Base-by-base conservation (phyloP, 2,888 invertebrate genomes). In the Pristionchus japonicus region DNA sequence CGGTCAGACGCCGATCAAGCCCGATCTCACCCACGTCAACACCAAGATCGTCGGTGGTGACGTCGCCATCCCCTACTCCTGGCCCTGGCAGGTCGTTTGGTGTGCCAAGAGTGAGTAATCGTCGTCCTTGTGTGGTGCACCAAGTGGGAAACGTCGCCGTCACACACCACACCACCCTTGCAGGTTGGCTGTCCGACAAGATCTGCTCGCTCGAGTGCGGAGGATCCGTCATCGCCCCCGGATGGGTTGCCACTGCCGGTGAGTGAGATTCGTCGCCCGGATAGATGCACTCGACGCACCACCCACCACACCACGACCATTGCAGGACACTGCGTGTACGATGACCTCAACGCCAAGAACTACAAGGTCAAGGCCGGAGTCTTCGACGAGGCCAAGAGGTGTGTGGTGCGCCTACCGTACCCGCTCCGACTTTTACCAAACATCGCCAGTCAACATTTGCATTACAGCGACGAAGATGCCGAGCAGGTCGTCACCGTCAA, bases 301-400 rank as follows among this genome's bases (percentile, higher is more conserved):
- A n/a, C n/a, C n/a, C n/a, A n/a, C n/a, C n/a, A n/a, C n/a, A n/a
- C n/a, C n/a, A n/a, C n/a, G n/a, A n/a, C n/a, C n/a, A n/a, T n/a
- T 86, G 20, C 43, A 86, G 86, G 87, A n/a, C 90, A 90, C 87
- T 90, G 90, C 84, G 89, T 90, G 67, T 90, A 89, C 82, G 90
- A 88, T 40, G 74, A 82, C 87, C 64, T 85, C 64, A 88, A 89
- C 84, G 34, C 67, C 49, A 61, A 49, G 27, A 74, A 85, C 64
- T 91, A 89, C 89, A 83, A 77, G n/a, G 89, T 90, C 88, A 90
- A 90, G 83, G 87, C 88, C 23, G 90, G 90, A 61, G 90, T 90
- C 77, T 90, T 88, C 87, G 77, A 89, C 61, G 89, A 89, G 80
- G 70, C 77, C 43, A 47, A 49, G 49, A 86, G 82, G 89, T 89